Conservation (phyloP, 2,113 vertebrate species). For the Eurypyga helias region DNA sequence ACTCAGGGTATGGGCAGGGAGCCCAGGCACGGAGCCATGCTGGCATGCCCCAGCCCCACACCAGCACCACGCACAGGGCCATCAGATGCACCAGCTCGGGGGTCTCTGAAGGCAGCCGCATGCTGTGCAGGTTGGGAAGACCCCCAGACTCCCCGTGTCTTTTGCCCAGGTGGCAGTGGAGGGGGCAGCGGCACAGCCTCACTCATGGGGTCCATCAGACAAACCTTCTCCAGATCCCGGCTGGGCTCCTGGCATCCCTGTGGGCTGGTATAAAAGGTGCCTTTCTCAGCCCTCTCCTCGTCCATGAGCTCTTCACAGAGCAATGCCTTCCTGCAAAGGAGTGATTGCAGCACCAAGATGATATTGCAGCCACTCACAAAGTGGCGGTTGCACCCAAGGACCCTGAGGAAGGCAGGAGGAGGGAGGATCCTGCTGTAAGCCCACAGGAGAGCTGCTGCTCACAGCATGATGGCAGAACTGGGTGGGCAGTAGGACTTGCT, state of each 20-base stretch:
- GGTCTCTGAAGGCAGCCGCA: background rate
- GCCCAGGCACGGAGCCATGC: fast-evolving
- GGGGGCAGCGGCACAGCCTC: background rate
- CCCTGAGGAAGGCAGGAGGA: background rate
- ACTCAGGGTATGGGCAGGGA: background rate
- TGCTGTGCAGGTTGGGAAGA: background rate
- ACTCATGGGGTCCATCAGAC: background rate
- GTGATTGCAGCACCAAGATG: background rate
- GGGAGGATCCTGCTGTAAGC: background rate
- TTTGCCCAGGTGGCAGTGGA: background rate
- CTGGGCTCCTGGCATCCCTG: background rate
- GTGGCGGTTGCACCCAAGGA: background rate
- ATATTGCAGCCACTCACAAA: background rate
- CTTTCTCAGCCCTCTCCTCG: background rate
- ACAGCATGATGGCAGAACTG: background rate
- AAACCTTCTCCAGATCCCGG: background rate
- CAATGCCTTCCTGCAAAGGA: background rate
- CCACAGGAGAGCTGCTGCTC: background rate
- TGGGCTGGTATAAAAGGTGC: background rate
- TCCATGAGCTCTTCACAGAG: background rate
- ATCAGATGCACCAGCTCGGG: background rate
- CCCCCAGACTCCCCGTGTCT: background rate
- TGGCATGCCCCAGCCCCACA: fast-evolving
- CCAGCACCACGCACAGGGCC: fast-evolving
- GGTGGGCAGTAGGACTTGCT: background rate